Evolutionary conservation across 2,113 vertebrate species (phyloP).

Genomic region (Tyrannus savana): DNA sequence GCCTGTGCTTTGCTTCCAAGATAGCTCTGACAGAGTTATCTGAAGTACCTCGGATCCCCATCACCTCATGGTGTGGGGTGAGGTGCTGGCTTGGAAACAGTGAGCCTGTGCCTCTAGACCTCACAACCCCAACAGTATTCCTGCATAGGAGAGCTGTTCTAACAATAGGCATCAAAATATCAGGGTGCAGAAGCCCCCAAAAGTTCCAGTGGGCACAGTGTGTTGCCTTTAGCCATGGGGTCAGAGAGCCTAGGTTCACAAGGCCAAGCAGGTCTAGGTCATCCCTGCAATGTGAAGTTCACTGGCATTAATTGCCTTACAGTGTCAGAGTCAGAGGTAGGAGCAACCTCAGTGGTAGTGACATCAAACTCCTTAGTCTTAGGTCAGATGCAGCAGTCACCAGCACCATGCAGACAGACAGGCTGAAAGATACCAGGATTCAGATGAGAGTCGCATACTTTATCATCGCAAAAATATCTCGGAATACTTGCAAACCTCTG

Average conservation of each 20-base stretch:
- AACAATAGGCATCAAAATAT: not conserved
- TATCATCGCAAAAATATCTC: not conserved
- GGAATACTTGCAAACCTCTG: not conserved
- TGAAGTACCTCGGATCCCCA: not conserved
- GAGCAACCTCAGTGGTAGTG: not conserved
- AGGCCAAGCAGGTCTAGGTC: not conserved
- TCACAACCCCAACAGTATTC: not conserved
- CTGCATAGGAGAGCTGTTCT: accelerated
- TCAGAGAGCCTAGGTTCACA: not conserved
- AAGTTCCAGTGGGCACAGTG: accelerated
- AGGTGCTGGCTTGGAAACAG: not conserved
- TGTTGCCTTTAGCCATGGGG: not conserved
- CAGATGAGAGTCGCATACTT: not conserved
- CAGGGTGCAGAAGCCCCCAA: accelerated
- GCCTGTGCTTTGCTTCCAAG: accelerated
- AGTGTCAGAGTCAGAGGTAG: not conserved
- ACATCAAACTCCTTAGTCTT: not conserved
- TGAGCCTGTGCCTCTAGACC: accelerated
- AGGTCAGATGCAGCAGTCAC: not conserved
- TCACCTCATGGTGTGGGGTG: accelerated
- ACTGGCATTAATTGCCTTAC: not conserved
- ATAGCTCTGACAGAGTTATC: not conserved
- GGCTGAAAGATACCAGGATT: not conserved
- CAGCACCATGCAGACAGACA: not conserved
- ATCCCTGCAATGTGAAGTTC: not conserved